A percentile compares a stretch with the other conserved stretches of the same genome.
These are phyloP conservation scores for Gasteruption jaculator DNA, from an alignment of 2,888 invertebrate genomes.

Conservation along the genomic window DNA sequence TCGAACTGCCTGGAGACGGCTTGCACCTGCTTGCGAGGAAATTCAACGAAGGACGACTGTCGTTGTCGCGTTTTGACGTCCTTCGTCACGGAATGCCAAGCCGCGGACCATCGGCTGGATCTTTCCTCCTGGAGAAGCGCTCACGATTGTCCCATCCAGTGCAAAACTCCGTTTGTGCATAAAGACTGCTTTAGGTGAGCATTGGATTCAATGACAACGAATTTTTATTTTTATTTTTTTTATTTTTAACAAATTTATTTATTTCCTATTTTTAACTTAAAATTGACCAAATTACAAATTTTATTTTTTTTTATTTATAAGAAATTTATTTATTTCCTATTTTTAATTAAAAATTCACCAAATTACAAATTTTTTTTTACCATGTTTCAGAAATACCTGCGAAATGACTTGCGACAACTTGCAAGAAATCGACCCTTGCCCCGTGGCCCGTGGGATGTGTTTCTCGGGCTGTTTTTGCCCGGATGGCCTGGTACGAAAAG, in stretches of 20 bases:
- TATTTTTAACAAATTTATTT: slow-evolving; percentile 5
- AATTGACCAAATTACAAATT: slow-evolving; percentile 1
- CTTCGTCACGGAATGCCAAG: slow-evolving; percentile 71
- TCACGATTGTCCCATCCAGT: slow-evolving; percentile 68
- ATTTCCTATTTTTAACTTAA: neutral
- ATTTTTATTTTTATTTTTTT: neutral
- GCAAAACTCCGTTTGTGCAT: slow-evolving; percentile 73
- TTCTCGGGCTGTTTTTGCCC: slow-evolving; percentile 85
- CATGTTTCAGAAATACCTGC: slow-evolving; percentile 54
- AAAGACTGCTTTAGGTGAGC: slow-evolving; percentile 73
- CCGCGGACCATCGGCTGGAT: slow-evolving; percentile 61
- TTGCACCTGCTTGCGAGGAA: slow-evolving; percentile 66
- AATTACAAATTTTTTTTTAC: slow-evolving; percentile 1
- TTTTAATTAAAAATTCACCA: neutral
- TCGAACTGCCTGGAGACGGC: slow-evolving; percentile 71
- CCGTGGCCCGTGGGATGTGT: slow-evolving; percentile 63
- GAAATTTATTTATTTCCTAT: neutral
- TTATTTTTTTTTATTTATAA: slow-evolving; percentile 8
- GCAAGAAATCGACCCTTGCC: slow-evolving; percentile 59
- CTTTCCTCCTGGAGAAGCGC: slow-evolving; percentile 68
- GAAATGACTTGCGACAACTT: slow-evolving; percentile 71
- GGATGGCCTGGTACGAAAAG: slow-evolving; percentile 66
- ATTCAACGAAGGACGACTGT: slow-evolving; percentile 55
- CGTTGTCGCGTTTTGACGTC: slow-evolving; percentile 67
- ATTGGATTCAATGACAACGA: no score